Conservation (phyloP, 1,140 invertebrate genomes). For the Cecropterus lyciades region DNA sequence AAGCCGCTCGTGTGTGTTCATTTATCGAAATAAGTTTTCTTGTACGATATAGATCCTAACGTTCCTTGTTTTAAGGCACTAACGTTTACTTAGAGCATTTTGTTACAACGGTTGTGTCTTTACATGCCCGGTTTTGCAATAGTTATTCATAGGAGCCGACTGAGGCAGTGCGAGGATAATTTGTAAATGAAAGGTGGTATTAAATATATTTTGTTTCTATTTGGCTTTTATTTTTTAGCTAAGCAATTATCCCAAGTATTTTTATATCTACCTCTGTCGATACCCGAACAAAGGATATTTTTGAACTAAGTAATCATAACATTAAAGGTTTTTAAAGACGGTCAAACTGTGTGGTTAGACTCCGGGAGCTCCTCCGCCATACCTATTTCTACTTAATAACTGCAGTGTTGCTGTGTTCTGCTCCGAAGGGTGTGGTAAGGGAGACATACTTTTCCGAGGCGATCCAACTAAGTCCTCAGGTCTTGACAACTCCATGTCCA, state of each 20-base stretch:
- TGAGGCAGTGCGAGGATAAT: conserved; percentile 62
- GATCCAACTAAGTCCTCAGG: too few species aligned
- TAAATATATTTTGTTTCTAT: conserved; percentile 82
- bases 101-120: conserved; percentile 73
- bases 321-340: too few species aligned
- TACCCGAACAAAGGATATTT: too few species aligned
- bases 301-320: too few species aligned
- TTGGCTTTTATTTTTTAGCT: conserved; percentile 41
- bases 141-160: conserved; percentile 59
- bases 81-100: conserved; percentile 65
- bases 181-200: conserved; percentile 77
- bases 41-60: conserved; percentile 64
- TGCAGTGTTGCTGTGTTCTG: too few species aligned
- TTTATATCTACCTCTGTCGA: too few species aligned
- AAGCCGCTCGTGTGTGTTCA: conserved; percentile 29
- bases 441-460: too few species aligned
- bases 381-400: too few species aligned
- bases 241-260: neutral
- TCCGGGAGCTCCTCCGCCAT: too few species aligned
- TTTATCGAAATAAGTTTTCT: conserved; percentile 46
- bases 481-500: too few species aligned
- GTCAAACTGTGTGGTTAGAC: too few species aligned
- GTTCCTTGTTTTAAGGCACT: conserved; percentile 75
- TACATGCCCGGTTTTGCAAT: conserved; percentile 61
- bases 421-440: too few species aligned